Conservation (phyloP, 2,797 vertebrate genomes). For the Sibirionetta formosa region DNA sequence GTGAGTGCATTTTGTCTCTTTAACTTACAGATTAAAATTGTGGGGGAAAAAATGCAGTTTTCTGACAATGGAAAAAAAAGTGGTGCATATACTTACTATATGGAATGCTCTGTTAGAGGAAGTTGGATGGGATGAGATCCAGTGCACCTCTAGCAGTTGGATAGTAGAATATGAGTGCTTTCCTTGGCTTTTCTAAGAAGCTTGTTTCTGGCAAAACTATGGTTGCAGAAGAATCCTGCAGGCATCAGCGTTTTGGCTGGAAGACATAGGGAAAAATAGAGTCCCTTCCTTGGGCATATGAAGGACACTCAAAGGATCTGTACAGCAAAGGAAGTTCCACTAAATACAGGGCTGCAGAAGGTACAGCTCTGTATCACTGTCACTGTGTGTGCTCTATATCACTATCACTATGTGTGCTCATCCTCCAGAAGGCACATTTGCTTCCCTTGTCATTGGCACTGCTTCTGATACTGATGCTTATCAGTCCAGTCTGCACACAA, state of each 20-base stretch:
- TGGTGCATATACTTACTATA: not conserved
- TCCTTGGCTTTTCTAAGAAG: not conserved
- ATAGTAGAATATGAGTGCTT: not conserved
- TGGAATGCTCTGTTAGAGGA: not conserved
- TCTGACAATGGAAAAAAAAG: not conserved
- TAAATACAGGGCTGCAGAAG: not conserved
- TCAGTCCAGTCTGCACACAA: not conserved
- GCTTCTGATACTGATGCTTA: not conserved
- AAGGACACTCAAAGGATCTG: not conserved
- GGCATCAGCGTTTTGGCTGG: not conserved
- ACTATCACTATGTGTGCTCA: not conserved
- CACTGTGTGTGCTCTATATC: not conserved
- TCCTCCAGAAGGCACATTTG: not conserved
- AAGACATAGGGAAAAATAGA: not conserved
- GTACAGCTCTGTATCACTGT: not conserved
- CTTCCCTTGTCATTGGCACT: not conserved
- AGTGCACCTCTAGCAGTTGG: not conserved
- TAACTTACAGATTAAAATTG: not conserved
- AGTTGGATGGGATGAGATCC: not conserved
- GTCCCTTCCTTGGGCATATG: not conserved
- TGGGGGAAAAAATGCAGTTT: not conserved
- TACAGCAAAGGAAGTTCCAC: not conserved
- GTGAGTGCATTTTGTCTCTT: not conserved
- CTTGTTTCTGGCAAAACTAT: not conserved
- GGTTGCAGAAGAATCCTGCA: not conserved